Evolutionary conservation across 1,140 invertebrate genomes (phyloP).

Genomic region (Condylostylus longicornis): DNA sequence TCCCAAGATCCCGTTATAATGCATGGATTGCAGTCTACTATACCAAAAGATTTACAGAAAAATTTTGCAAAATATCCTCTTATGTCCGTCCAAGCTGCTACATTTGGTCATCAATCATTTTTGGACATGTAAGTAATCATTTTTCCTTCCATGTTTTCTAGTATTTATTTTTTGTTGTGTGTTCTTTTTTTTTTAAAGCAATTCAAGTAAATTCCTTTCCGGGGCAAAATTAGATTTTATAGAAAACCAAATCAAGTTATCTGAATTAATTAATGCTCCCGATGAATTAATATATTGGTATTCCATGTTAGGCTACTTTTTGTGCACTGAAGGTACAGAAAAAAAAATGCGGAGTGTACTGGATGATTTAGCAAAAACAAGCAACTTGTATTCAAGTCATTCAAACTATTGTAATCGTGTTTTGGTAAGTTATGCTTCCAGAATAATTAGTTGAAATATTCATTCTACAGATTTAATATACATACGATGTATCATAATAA

Average conservation of each 20-base stretch:
- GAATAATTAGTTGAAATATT: slow-evolving; percentile 5
- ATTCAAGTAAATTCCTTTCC: slow-evolving; percentile 24
- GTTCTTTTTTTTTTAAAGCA: slow-evolving; percentile 9
- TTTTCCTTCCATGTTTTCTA: background rate
- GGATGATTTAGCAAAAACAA: slow-evolving; percentile 18
- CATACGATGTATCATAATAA: too few species aligned
- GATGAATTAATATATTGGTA: slow-evolving; percentile 31
- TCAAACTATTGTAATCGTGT: too few species aligned
- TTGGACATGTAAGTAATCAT: slow-evolving; percentile 22
- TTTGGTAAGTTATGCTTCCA: slow-evolving; percentile 4
- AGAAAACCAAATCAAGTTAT: slow-evolving; percentile 30
- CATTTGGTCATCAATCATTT: slow-evolving; percentile 16
- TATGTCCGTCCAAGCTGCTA: slow-evolving; percentile 22
- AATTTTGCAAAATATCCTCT: slow-evolving; percentile 20
- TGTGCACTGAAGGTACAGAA: slow-evolving; percentile 21
- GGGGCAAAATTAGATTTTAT: slow-evolving; percentile 25
- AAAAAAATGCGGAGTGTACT: slow-evolving; percentile 23
- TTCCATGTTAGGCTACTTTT: slow-evolving; percentile 21
- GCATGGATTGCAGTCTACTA: slow-evolving; percentile 19
- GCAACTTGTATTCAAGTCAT: too few species aligned
- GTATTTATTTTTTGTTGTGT: too few species aligned
- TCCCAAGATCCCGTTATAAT: slow-evolving; percentile 27
- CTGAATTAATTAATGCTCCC: slow-evolving; percentile 20
- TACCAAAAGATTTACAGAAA: slow-evolving; percentile 23
- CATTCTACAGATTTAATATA: too few species aligned